Evolutionary conservation across 2,797 vertebrate genomes (phyloP).

Genomic region (Spheniscus humboldti): DNA sequence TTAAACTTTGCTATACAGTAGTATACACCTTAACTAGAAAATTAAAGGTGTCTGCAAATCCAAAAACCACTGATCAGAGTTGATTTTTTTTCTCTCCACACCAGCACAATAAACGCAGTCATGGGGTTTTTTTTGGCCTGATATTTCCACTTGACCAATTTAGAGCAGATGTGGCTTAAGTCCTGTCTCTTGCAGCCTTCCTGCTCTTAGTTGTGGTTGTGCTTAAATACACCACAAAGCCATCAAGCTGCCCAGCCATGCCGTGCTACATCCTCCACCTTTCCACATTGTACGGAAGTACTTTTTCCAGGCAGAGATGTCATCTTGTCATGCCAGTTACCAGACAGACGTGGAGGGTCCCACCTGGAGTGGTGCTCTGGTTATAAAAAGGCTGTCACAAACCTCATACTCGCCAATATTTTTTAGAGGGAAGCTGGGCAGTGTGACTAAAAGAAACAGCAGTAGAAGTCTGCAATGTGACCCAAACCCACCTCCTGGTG

Average conservation of each 20-base stretch:
- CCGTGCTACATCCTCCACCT: background rate
- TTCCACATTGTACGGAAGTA: background rate
- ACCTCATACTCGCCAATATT: background rate
- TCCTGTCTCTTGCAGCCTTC: background rate
- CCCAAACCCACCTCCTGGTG: background rate
- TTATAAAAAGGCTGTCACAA: background rate
- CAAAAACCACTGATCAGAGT: background rate
- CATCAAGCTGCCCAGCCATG: background rate
- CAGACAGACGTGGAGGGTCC: background rate
- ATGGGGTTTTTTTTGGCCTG: background rate
- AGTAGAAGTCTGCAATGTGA: background rate
- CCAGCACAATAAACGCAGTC: background rate
- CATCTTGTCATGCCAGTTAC: background rate
- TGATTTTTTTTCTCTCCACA: background rate
- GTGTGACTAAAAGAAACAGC: accelerated
- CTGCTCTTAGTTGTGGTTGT: background rate
- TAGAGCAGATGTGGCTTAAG: background rate
- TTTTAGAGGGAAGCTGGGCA: background rate
- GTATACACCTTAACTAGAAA: background rate
- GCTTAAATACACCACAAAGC: background rate
- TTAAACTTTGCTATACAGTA: background rate
- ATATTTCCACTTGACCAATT: background rate
- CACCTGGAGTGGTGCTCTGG: background rate
- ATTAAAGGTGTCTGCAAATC: background rate
- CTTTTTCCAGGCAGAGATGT: background rate